Conservation (phyloP, 2,797 vertebrate genomes). For the Lacerta bilineata region DNA sequence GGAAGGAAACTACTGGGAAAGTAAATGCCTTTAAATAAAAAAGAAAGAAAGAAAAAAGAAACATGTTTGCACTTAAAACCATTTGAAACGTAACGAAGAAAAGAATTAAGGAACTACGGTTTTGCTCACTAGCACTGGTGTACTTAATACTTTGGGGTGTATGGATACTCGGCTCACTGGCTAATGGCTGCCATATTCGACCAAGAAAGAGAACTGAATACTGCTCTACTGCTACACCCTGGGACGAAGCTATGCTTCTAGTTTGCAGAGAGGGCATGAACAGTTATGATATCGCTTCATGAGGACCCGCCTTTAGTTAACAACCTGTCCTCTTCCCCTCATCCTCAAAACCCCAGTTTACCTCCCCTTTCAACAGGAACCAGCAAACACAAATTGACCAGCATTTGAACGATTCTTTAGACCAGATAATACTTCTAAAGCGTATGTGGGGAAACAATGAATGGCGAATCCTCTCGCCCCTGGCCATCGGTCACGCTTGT, state of each 20-base stretch:
- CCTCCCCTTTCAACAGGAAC: background rate
- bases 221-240: conserved; percentile 52
- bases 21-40: conserved; percentile 70
- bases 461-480: too few species aligned
- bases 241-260: conserved; percentile 68
- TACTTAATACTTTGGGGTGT: conserved; percentile 56
- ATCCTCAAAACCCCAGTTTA: background rate
- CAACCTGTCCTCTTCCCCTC: background rate
- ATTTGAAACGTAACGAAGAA: conserved; percentile 80
- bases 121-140: conserved; percentile 74
- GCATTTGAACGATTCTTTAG: background rate
- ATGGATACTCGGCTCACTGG: conserved; percentile 58
- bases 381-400: background rate
- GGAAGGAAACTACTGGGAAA: conserved; percentile 87
- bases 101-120: conserved; percentile 70
- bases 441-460: too few species aligned
- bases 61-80: conserved; percentile 83
- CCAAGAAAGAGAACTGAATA: conserved; percentile 62
- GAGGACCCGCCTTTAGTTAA: background rate
- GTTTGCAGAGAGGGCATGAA: background rate
- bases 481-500: too few species aligned
- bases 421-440: too few species aligned
- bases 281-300: background rate
- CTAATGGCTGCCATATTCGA: conserved; percentile 62
- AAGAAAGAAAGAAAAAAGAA: conserved; percentile 83